Conservation (phyloP, 2,113 vertebrate genomes). For the Anser cygnoides region DNA sequence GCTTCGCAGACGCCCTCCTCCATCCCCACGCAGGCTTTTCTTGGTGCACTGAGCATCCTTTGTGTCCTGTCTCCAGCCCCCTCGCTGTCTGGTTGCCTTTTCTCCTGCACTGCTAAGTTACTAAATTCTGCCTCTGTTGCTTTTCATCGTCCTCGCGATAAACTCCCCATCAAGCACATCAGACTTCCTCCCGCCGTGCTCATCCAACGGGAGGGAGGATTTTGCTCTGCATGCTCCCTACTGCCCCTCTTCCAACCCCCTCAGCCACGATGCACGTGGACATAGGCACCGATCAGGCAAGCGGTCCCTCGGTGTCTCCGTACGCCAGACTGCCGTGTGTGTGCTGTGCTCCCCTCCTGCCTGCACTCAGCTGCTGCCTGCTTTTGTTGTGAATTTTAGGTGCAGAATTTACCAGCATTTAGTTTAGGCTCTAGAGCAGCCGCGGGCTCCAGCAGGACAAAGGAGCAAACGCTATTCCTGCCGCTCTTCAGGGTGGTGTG, state of each 20-base stretch:
- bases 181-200: not conserved
- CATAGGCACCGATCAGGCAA: not conserved
- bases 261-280: not conserved
- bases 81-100: not conserved
- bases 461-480: not conserved
- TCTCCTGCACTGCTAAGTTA: not conserved
- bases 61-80: not conserved
- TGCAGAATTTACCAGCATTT: not conserved
- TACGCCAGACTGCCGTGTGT: not conserved
- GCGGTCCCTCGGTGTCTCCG: not conserved
- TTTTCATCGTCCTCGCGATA: not conserved
- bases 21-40: not conserved
- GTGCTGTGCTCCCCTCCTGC: not conserved
- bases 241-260: not conserved
- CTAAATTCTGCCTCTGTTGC: not conserved
- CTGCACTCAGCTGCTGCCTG: not conserved
- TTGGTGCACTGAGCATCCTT: not conserved
- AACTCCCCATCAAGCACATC: not conserved
- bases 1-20: not conserved
- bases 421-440: not conserved
- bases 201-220: not conserved
- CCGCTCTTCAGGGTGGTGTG: not conserved
- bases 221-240: not conserved
- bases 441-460: not conserved
- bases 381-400: not conserved